Conservation (phyloP, 35 echinoderm and acorn worm species). For the Holothuria glaberrima region DNA sequence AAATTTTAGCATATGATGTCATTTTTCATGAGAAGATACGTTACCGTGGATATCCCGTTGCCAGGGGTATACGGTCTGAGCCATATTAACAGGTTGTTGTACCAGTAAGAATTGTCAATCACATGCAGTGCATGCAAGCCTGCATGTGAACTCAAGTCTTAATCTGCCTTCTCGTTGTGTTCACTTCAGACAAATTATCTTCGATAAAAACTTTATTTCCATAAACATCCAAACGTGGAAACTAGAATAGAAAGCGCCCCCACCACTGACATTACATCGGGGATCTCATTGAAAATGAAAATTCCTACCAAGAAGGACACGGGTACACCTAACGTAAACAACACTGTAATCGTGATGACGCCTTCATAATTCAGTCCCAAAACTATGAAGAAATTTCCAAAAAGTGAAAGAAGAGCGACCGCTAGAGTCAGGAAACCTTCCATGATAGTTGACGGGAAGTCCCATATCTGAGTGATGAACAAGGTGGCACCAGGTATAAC, state of each 20-base stretch:
- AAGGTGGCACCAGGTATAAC: background rate
- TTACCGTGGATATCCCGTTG: too few relatives aligned
- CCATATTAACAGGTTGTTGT: too few relatives aligned
- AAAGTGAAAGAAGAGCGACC: background rate
- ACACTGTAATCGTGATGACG: conserved; percentile 7
- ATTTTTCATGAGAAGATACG: too few relatives aligned
- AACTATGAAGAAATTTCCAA: conserved; percentile 24
- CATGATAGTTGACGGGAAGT: background rate
- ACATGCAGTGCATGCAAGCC: too few relatives aligned
- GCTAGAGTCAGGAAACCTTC: background rate
- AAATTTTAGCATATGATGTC: too few relatives aligned
- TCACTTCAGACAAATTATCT: too few relatives aligned
- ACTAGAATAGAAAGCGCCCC: conserved; percentile 14
- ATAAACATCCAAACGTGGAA: conserved; percentile 18
- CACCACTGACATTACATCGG: conserved; percentile 1
- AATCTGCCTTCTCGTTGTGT: too few relatives aligned
- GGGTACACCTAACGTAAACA: background rate
- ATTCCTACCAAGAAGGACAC: conserved; percentile 15
- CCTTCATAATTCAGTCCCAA: conserved; percentile 21
- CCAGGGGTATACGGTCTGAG: too few relatives aligned
- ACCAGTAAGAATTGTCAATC: too few relatives aligned
- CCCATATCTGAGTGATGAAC: background rate
- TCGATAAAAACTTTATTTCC: background rate
- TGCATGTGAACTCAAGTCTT: too few relatives aligned
- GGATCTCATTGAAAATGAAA: conserved; percentile 8